Conservation (phyloP, 2,888 invertebrate species). For the Epirrhoe alternata region DNA sequence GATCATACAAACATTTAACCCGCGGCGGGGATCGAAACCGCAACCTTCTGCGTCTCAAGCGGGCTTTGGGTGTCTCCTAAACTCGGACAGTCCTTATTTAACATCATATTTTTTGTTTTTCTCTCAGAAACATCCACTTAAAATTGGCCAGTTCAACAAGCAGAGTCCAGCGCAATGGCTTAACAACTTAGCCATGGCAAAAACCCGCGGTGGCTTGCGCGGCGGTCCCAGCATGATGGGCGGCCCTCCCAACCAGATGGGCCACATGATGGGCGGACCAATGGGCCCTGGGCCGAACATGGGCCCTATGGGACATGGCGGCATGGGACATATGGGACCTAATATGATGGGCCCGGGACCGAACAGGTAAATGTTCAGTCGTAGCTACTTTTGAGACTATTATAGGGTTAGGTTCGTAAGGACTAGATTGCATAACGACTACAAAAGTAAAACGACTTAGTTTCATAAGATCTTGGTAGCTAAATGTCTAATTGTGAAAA, state of each 20-base stretch:
- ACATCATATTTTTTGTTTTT: constrained; percentile 40
- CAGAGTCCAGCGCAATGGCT: constrained; percentile 93
- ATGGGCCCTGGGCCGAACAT: constrained; percentile 80
- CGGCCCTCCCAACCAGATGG: constrained; percentile 77
- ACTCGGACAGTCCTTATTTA: no score
- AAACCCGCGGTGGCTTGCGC: constrained; percentile 87
- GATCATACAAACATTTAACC: no score
- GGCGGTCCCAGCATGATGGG: constrained; percentile 83
- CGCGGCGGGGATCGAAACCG: no score
- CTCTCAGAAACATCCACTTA: constrained; percentile 95
- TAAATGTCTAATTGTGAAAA: no score
- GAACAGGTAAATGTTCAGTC: constrained; percentile 46
- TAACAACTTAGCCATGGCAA: constrained; percentile 91
- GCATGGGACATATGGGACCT: constrained; percentile 81
- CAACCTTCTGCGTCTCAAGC: no score
- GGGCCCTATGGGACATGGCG: constrained; percentile 78
- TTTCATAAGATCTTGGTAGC: no score
- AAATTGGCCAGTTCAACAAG: constrained; percentile 94
- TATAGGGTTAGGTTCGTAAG: no score
- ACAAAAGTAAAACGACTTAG: no score
- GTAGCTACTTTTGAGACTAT: no score
- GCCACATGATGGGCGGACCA: constrained; percentile 82
- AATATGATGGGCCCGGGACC: constrained; percentile 77
- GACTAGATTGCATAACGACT: no score
- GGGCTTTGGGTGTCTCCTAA: constrained; percentile 32